These are phyloP conservation scores for Ascidia mentula DNA, from an alignment of 23 tunicate genomes.

Conservation along the genomic window DNA sequence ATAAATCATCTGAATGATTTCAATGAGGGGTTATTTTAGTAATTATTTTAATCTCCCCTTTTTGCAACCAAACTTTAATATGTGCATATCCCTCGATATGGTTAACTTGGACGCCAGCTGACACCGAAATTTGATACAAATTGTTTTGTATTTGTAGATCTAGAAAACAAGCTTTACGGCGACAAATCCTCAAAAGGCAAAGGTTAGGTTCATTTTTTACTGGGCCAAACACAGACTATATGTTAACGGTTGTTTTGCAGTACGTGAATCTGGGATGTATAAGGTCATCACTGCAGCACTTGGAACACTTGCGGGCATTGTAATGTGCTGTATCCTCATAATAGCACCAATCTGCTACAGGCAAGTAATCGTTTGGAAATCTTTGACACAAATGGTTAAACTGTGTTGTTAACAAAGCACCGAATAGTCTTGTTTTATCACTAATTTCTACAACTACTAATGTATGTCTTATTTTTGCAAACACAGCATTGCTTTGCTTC, in stretches of 20 bases:
- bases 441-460: too few relatives aligned
- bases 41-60: not conserved
- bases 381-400: too few relatives aligned
- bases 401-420: not conserved
- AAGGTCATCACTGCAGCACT: constrained; percentile 13
- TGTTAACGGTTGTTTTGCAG: not conserved
- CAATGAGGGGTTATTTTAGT: too few relatives aligned
- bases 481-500: too few relatives aligned
- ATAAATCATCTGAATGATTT: too few relatives aligned
- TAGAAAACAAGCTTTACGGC: not conserved
- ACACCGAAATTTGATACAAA: not conserved
- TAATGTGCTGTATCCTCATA: constrained; percentile 42
- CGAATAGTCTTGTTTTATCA: too few relatives aligned
- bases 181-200: not conserved
- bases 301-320: constrained; percentile 18
- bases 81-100: too few relatives aligned
- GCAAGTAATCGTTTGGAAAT: too few relatives aligned
- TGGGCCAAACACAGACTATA: not conserved
- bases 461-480: too few relatives aligned
- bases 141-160: not conserved
- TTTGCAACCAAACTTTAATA: not conserved
- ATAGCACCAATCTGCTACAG: constrained; percentile 50
- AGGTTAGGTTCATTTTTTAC: not conserved
- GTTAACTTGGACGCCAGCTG: not conserved
- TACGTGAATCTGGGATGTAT: not conserved